A percentile compares a stretch with the other conserved stretches of the same genome.
Conservation (phyloP, 2,797 vertebrate genomes). For the Coregonus ussuriensis region DNA sequence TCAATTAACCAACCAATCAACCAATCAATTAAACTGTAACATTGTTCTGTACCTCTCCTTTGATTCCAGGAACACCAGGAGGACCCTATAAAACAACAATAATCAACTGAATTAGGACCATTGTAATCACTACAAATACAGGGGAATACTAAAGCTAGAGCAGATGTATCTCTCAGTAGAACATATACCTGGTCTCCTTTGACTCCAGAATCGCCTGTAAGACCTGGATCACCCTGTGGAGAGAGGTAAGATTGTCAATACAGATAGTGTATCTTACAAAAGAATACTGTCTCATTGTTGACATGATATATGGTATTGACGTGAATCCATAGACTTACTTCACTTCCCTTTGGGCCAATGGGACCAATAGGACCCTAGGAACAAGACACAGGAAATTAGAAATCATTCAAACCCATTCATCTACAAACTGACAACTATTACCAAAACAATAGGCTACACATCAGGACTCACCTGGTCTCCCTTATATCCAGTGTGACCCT, state of each 20-base stretch:
- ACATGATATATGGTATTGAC: background rate
- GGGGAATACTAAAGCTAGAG: background rate
- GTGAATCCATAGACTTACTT: constrained; percentile 53
- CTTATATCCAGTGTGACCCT: constrained; percentile 79
- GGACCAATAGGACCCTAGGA: constrained; percentile 68
- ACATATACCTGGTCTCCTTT: constrained; percentile 77
- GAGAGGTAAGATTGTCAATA: background rate
- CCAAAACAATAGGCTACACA: background rate
- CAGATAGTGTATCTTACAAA: background rate
- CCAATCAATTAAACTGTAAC: background rate
- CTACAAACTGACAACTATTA: background rate
- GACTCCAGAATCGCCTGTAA: constrained; percentile 64
- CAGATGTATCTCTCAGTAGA: background rate
- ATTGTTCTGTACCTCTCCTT: constrained; percentile 72
- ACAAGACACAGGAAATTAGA: background rate
- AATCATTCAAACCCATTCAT: background rate
- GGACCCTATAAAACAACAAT: constrained; percentile 70
- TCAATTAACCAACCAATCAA: no score
- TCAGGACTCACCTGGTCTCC: constrained; percentile 72
- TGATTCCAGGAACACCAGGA: constrained; percentile 73
- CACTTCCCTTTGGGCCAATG: constrained; percentile 72
- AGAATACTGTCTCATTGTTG: background rate
- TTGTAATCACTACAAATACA: background rate
- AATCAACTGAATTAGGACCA: background rate
- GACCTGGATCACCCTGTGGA: constrained; percentile 72